phyloP scores from a whole-genome alignment of 1,140 invertebrate species.

The Elysia chlorotica region DNA sequence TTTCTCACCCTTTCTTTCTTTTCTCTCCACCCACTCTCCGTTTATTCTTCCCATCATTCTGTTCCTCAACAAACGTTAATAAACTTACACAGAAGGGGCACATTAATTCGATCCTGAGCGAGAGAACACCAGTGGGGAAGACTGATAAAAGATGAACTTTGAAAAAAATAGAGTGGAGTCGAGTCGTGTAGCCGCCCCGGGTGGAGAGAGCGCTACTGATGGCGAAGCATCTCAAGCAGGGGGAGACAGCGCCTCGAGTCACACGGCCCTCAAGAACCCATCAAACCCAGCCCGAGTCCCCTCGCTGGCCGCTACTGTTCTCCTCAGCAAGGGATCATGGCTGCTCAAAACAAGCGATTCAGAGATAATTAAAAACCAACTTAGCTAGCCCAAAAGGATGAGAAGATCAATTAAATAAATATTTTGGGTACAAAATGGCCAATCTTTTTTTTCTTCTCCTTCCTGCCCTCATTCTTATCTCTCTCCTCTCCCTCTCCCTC shows the following conservation, averaged over 20 bases:
- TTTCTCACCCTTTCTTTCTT: no score
- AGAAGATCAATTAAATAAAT: conserved; percentile 22
- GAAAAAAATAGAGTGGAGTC: background rate
- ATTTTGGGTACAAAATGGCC: conserved; percentile 24
- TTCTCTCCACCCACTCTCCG: no score
- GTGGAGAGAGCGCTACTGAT: conserved; percentile 13
- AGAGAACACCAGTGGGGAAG: background rate
- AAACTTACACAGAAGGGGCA: background rate
- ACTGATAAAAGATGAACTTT: background rate
- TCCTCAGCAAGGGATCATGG: background rate
- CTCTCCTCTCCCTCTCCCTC: conserved; percentile 5
- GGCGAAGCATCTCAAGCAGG: background rate
- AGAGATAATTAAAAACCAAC: conserved; percentile 22
- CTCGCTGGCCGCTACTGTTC: background rate
- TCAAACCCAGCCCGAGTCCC: background rate
- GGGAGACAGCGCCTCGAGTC: conserved; percentile 2
- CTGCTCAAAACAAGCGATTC: conserved; percentile 19
- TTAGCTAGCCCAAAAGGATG: conserved; percentile 4
- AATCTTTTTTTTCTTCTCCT: background rate
- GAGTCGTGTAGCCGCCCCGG: background rate
- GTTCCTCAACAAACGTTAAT: no score
- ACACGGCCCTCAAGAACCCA: no score
- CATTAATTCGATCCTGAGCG: background rate
- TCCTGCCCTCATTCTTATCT: background rate
- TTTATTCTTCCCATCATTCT: no score